These are phyloP conservation scores for Ichneumon xanthorius DNA, from an alignment of 2,888 invertebrate species.

Conservation along the genomic window DNA sequence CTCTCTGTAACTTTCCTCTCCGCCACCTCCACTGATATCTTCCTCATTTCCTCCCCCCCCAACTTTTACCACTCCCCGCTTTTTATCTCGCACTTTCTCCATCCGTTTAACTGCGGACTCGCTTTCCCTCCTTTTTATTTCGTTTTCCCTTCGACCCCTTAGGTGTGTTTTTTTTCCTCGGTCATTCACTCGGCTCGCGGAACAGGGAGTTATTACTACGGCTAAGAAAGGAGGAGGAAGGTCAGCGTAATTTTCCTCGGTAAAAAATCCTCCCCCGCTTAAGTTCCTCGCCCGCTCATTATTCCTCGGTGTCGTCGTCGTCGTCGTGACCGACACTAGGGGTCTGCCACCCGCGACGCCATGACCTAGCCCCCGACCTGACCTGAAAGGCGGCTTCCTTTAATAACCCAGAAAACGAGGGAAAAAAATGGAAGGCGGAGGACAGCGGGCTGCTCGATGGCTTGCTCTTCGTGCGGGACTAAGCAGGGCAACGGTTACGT, in stretches of 20 bases:
- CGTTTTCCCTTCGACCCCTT: background rate
- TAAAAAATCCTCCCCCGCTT: conserved; percentile 83
- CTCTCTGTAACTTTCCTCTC: conserved; percentile 28
- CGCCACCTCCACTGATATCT: background rate
- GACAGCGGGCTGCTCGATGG: conserved; percentile 64
- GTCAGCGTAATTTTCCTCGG: conserved; percentile 79
- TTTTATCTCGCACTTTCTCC: conserved; percentile 18
- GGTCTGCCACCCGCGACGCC: conserved; percentile 71
- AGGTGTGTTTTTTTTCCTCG: conserved; percentile 12
- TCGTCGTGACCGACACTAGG: conserved; percentile 53
- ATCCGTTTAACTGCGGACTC: conserved; percentile 22
- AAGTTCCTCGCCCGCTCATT: conserved; percentile 83
- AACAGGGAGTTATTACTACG: conserved; percentile 53
- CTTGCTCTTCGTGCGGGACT: conserved; percentile 64
- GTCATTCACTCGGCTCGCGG: conserved; percentile 16
- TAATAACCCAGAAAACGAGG: conserved; percentile 81
- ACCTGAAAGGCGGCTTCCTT: conserved; percentile 83
- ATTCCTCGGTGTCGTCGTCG: conserved; percentile 72
- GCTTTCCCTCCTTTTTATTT: conserved; percentile 40
- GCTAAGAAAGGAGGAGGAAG: conserved; percentile 68
- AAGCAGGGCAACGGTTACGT: conserved; percentile 59
- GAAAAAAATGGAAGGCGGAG: conserved; percentile 67
- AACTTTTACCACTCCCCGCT: background rate
- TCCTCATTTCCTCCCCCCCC: conserved; percentile 54
- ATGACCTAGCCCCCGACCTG: conserved; percentile 83